phyloP scores from a whole-genome alignment of 1,140 invertebrate species.

The Muscidifurax raptorellus region DNA sequence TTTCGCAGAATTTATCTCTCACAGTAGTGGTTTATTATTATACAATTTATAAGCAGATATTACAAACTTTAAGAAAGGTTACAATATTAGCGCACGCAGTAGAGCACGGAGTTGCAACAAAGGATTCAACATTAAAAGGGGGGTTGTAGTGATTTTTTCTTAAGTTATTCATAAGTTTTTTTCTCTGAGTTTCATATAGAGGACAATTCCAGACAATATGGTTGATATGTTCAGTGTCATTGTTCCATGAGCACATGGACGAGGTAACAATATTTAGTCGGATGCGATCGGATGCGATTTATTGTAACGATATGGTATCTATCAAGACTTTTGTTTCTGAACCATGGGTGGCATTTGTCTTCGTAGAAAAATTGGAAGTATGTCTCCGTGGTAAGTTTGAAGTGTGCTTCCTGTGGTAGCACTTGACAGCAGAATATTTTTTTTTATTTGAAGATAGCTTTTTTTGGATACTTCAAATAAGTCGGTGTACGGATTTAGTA shows the following conservation, averaged over 20 bases:
- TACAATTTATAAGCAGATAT: neutral
- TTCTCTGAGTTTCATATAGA: neutral
- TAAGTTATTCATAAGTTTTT: neutral
- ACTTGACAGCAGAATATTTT: neutral
- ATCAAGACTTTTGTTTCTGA: neutral
- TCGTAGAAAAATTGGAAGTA: neutral
- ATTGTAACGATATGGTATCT: neutral
- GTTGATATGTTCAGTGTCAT: neutral
- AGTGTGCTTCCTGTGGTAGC: neutral
- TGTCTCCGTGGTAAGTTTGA: no score
- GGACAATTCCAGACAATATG: neutral
- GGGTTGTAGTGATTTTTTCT: no score
- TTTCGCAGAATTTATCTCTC: no score
- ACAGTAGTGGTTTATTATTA: neutral
- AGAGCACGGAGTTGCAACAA: neutral
- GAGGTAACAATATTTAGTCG: neutral
- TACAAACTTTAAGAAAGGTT: neutral
- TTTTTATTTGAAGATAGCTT: neutral
- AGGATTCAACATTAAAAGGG: no score
- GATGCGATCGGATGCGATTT: neutral
- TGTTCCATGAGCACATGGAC: neutral
- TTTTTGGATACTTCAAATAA: neutral
- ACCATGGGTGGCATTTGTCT: neutral
- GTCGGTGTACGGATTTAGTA: neutral
- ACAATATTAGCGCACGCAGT: neutral